Percentiles rank a stretch among this genome's conserved stretches.
Evolutionary conservation across 2,888 invertebrate genomes (phyloP).

Genomic region (Exocentrus adspersus): DNA sequence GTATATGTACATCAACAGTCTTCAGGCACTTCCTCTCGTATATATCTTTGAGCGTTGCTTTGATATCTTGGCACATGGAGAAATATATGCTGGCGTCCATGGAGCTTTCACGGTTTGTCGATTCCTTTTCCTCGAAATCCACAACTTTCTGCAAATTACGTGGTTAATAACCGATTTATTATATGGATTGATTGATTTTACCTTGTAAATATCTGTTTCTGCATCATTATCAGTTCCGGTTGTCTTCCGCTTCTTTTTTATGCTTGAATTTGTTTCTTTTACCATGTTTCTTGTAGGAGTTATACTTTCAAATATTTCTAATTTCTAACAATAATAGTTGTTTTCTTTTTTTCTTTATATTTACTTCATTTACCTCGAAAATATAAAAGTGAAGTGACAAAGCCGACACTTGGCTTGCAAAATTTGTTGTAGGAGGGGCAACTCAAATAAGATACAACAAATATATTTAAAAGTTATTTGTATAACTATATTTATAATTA

Average conservation of each 20-base stretch:
- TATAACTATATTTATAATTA: no score
- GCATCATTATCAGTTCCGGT: slow-evolving; percentile 62
- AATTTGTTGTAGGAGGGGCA: no score
- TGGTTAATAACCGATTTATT: not conserved
- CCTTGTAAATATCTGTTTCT: slow-evolving; percentile 71
- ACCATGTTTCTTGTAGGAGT: slow-evolving; percentile 54
- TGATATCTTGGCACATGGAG: slow-evolving; percentile 76
- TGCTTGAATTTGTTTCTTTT: slow-evolving; percentile 63
- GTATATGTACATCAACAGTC: slow-evolving; percentile 30
- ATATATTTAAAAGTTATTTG: no score
- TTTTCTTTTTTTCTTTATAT: no score
- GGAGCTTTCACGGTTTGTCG: slow-evolving; percentile 71
- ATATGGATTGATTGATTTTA: slow-evolving; percentile 49
- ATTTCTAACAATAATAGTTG: no score
- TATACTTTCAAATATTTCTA: no score
- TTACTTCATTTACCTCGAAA: no score
- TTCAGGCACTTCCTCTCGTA: slow-evolving; percentile 68
- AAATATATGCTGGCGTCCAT: slow-evolving; percentile 75
- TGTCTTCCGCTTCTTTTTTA: slow-evolving; percentile 70
- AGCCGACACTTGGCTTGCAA: no score
- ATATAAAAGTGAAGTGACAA: no score
- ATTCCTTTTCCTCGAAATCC: slow-evolving; percentile 79
- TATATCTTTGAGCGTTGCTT: slow-evolving; percentile 75
- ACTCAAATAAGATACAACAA: no score
- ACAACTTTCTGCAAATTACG: slow-evolving; percentile 75